Base-by-base conservation (phyloP, 2,797 vertebrate genomes). In the Molothrus aeneus region DNA sequence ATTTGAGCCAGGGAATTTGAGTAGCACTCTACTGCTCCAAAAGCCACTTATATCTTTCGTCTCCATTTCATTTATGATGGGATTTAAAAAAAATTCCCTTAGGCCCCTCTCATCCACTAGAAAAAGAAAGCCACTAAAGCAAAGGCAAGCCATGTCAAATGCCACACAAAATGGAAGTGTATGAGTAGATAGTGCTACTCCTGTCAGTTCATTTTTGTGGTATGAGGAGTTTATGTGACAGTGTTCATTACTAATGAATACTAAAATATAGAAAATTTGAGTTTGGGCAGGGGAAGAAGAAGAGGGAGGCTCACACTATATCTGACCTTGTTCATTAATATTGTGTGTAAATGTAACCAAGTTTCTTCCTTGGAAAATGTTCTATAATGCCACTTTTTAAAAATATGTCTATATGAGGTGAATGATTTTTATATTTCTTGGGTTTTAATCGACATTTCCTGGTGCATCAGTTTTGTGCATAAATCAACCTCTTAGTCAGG, bases 171-270 rank as follows among this genome's bases (percentile, higher is more conserved):
- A 84, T 92, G 87, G 66, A 86, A 82, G 43, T 42, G 10, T 93
- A 79, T 88, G 83, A 47, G 72, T 95, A 94, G 66, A 86, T 82
- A 80, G n/a, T 69, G 74, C 61, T 93, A 88, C 54, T 83, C 54
- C 45, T 93, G 75, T 93, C 87, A 80, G 75, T 86, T 95, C 82
- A 53, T 56, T 93, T 94, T 88, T 93, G 53, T 72, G 34, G 17
- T 75, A 48, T 59, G 51, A 65, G 40, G 59, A 68, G 29, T 82
- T 91, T 72, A 89, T 85, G 66, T 95, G 86, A 84, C 75, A 92
- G 28, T 54, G 47, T 63, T 93, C 75, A 42, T 72, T 57, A 36
- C 53, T 71, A 74, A 68, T 66, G 79, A 86, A 81, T 89, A 36
- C 72, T 88, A 72, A 87, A 92, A 80, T 91, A 93, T 1, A 89